phyloP scores from a whole-genome alignment of 2,113 vertebrate species.

The Hippocampus guttulatus region DNA sequence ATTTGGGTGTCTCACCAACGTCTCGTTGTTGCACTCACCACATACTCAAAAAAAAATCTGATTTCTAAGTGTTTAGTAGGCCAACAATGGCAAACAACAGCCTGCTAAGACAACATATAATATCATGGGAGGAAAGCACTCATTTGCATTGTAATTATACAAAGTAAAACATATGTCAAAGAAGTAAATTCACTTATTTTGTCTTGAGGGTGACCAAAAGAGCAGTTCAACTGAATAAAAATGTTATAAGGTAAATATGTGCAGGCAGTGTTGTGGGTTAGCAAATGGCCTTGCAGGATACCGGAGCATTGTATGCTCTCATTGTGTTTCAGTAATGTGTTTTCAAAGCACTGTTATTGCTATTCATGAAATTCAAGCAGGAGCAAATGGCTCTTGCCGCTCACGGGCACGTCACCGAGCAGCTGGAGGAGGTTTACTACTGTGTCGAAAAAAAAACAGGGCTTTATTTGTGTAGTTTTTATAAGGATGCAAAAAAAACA shows the following conservation, averaged over 20 bases:
- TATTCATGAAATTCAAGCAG: slow-evolving; percentile 69
- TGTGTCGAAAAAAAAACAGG: slow-evolving; percentile 28
- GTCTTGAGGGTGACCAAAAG: neutral
- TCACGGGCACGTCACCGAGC: slow-evolving; percentile 63
- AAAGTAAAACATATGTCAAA: neutral
- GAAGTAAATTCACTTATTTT: neutral
- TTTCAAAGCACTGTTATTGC: slow-evolving; percentile 65
- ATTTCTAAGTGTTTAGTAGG: neutral
- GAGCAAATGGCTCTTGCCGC: slow-evolving; percentile 63
- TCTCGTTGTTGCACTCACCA: neutral
- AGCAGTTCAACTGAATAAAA: slow-evolving; percentile 39
- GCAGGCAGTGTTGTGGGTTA: slow-evolving; percentile 50
- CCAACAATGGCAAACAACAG: neutral
- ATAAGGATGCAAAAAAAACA: slow-evolving; percentile 21
- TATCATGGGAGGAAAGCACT: neutral
- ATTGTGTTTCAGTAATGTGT: slow-evolving; percentile 71
- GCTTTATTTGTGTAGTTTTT: slow-evolving; percentile 23
- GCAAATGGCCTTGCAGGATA: slow-evolving; percentile 49
- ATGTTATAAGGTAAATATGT: slow-evolving; percentile 64
- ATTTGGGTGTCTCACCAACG: neutral
- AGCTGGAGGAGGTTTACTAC: slow-evolving; percentile 55
- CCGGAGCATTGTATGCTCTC: slow-evolving; percentile 56
- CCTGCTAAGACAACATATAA: neutral
- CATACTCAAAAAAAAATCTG: neutral
- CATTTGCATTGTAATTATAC: neutral